Base-by-base conservation (phyloP, 1,140 invertebrate genomes). In the Stenopsyche tienmushanensis region DNA sequence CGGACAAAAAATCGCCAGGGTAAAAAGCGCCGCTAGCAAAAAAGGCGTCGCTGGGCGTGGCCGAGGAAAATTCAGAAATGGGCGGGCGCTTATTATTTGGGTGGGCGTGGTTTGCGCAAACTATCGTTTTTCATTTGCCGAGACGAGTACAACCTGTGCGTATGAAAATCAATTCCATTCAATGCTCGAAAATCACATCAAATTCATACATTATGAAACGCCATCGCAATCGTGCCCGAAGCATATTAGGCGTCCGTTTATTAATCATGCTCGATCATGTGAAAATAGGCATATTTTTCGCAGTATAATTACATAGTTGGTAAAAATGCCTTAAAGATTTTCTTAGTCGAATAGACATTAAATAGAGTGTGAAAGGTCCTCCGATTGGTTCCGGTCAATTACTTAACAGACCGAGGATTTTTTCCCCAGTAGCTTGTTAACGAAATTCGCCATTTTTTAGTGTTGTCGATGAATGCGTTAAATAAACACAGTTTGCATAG, bases 41-140 rank as follows among this genome's bases (percentile, higher is more conserved):
- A 55, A 55, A 55, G 10, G 25, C 25, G 52, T 55, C 53, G 39
- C 21, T 60, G 57, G 57, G 42, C 57, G 44, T 47, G 57, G 23
- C 42, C 42, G 44, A n/a, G 55, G 57, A 60, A 60, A 60, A 60
- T 20, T 60, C 57, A 26, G 26, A 60, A 60, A 23, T 60, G 57
- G 57, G 57, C 57, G 57, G 41, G 42, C 20, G 42, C 55, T 42
- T 44, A 24, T 44, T 47, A 47, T 58, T 45, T 21, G 42, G 34
- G 29, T 41, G 54, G 54, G 54, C 54, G 54, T 39, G 57, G 57
- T 44, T 15, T 47, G 57, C 42, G 42, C 53, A 10, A 2, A 18
- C 42, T 15, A 5, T 18, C 7, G 55, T 60, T 60, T 60, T 60
- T 60, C 42, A 49, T 60, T 47, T 42, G 54, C 39, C 20, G 25